phyloP scores from a whole-genome alignment of 2,113 vertebrate species.

The Pluvialis apricaria region DNA sequence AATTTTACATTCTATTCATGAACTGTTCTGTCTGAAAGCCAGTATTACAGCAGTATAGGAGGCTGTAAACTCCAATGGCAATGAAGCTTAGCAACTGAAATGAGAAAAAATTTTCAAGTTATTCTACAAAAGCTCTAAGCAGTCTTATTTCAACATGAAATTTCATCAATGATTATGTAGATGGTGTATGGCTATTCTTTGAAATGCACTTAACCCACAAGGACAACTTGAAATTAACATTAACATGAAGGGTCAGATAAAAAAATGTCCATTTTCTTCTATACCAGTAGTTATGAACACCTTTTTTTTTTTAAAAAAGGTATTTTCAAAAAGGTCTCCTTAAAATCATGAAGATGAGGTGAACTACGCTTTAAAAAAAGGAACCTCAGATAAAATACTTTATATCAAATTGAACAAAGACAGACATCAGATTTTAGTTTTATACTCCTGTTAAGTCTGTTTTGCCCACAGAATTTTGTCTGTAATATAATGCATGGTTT shows the following conservation, averaged over 20 bases:
- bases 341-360: neutral
- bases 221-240: neutral
- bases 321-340: neutral
- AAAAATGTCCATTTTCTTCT: neutral
- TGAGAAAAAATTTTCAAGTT: neutral
- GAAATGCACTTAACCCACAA: neutral
- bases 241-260: neutral
- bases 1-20: neutral
- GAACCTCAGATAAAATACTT: neutral
- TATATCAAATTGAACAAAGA: neutral
- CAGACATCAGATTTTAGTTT: neutral
- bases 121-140: neutral
- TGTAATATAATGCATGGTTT: neutral
- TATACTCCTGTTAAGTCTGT: neutral
- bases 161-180: neutral
- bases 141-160: neutral
- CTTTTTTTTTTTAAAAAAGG: neutral
- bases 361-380: neutral
- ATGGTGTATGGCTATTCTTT: neutral
- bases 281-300: neutral
- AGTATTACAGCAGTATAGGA: neutral
- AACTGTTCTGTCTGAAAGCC: neutral
- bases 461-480: neutral
- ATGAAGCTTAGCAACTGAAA: neutral
- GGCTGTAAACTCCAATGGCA: neutral